Base-by-base conservation (phyloP, 2,888 invertebrate species). In the Brachycybe producta region DNA sequence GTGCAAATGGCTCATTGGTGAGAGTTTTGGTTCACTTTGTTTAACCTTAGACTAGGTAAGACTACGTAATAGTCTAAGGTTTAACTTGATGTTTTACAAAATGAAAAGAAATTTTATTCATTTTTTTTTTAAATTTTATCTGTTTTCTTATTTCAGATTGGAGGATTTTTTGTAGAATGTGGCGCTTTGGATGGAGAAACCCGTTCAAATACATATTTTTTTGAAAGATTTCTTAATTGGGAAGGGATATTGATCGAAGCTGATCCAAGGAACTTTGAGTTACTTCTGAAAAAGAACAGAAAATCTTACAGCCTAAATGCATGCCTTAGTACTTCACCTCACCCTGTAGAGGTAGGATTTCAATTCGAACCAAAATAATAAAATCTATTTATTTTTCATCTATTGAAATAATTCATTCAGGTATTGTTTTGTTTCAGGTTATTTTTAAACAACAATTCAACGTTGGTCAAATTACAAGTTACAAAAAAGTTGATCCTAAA, bases 221-320 rank as follows among this genome's bases (percentile, higher is more conserved):
- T 87, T 57, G 81, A 84, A 65, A 70, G 74, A 40, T 75, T 75
- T 49, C 73, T 80, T 19, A 73, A 72, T 54, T 87, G 87, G 87
- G 72, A 72, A 59, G 86, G 86, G 1, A 70, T 85, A 19, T 72
- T 81, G 44, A 77, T 82, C 45, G 78, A 86, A 56, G 83, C 84
- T 0, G 82, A 84, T 58, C 79, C 84, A 0, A 66, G 77, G n/a
- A 81, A 81, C 69, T 86, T 77, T 70, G 78, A 82, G 52, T 73
- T 73, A 53, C 66, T 83, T 58, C 67, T 78, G 19, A 67, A 73
- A 50, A 75, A 76, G 58, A 75, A 75, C 59, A 70, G 67, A 57
- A 70, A 75, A 55, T 71, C 74, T 47, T 74, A 72, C 57, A 74
- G 78, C 35, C 73, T 78, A 61, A 84, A 85, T 62, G 84, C 84